Base-by-base conservation (phyloP, 2,888 invertebrate species). In the Gortyna flavago region DNA sequence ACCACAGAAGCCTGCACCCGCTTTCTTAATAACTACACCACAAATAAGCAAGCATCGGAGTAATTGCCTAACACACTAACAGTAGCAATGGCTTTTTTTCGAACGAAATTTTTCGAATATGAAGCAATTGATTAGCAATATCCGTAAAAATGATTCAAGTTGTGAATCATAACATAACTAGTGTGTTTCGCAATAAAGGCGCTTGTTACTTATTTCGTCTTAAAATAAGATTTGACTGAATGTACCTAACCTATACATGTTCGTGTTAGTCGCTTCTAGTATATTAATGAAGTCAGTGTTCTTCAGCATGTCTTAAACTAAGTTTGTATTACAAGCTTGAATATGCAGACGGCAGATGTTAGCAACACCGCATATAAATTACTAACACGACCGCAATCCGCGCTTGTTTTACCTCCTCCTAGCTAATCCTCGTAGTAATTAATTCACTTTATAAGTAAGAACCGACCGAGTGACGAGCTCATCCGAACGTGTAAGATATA, bases 321-420 rank as follows among this genome's bases (percentile, higher is more conserved):
- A 94, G 91, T 93, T 94, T 81, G 89, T 85, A 87, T 83, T 90
- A 91, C 91, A 90, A 89, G 91, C 91, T 91, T 91, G 90, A 91
- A 92, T 93, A 92, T 93, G 92, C 92, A 93, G 90, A 86, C 92
- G 85, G 87, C 93, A 93, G 92, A 91, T 93, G 94, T 90, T 91
- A 88, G 90, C 83, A 88, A 90, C 90, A 85, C 88, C 90, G 81
- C 91, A 90, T 92, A 93, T 93, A 93, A 93, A 94, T 94, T 93
- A 92, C 90, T 87, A 85, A 89, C 90, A 88, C 80, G 79, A 73
- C 89, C 89, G 78, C 90, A 90, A 90, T 89, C 85, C 88, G 80
- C 80, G 84, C 85, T 88, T 85, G 83, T 81, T 85, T 68, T 79
- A 84, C 75, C 79, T 77, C 65, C 62, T 84, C 71, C 57, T 38